Base-by-base conservation (phyloP, 1,140 invertebrate species). In the Caenorhabditis briggsae region DNA sequence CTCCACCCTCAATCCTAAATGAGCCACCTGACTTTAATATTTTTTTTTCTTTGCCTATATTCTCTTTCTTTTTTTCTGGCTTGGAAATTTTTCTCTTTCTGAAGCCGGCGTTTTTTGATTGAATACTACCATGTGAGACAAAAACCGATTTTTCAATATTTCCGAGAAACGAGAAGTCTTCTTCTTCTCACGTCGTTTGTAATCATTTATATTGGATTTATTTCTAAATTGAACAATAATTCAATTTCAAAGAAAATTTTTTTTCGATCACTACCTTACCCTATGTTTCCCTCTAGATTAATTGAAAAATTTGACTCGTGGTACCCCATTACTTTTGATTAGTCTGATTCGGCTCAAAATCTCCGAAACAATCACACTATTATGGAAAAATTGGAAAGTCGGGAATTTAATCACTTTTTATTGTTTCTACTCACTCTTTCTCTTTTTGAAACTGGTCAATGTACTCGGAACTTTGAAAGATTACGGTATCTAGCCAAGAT, bases 91-190 rank as follows among this genome's bases (percentile, higher is more conserved):
- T 33, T 33, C 33, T 33, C 33, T 3, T 33, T 33, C 33, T 33
- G 33, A 33, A 33, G 70, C 18, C 46, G n/a, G 20, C 20, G n/a
- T 46, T 78, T 74, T 78, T 78, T 78, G 70, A 78, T 78, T 78
- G 50, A 48, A 78, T 78, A 78, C 70, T 70, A 46, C 64, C 3
- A n/a, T 1, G 56, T 59, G 70, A 61, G 70, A 23, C 25, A 11
- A 48, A 78, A 50, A 78, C 70, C 70, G 70, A 78, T 78, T 70
- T 70, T n/a, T 70, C 43, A 25, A 64, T n/a, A n/a, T 58, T 61
- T 78, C 25, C 46, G 0, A 12, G n/a, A 20, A 23, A n/a, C 41
- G 41, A 5, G 2, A 33, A 33, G 33, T 33, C 50, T 78, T 78
- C 46, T 50, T 18, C n/a, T 50, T 78, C 46, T 78, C 70, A 53